Percentiles rank a stretch among this genome's conserved stretches.
phyloP scores from a whole-genome alignment of 2,797 vertebrate genomes.

The Balearica regulorum region DNA sequence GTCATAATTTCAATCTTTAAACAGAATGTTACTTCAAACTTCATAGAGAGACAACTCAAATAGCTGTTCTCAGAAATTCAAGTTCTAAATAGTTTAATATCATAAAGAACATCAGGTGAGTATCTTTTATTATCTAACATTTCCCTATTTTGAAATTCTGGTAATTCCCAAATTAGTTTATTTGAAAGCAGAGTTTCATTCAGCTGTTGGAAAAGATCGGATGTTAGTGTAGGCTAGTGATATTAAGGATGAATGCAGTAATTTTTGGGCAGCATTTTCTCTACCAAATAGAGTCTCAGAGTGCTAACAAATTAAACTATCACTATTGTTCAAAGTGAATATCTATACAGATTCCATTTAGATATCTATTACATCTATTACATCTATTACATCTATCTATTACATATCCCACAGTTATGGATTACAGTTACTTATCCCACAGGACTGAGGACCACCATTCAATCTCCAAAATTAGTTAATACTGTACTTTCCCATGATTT shows the following conservation, averaged over 20 bases:
- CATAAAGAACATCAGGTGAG: neutral
- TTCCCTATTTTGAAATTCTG: neutral
- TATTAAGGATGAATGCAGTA: neutral
- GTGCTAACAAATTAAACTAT: neutral
- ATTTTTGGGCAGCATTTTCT: neutral
- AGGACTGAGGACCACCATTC: neutral
- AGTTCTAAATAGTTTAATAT: neutral
- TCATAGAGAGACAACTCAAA: neutral
- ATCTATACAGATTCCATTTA: neutral
- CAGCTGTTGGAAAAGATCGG: neutral
- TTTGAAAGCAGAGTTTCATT: neutral
- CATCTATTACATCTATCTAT: no score
- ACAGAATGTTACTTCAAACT: neutral
- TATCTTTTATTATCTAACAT: neutral
- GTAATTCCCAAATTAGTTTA: neutral
- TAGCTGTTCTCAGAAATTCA: neutral
- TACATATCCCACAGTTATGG: neutral
- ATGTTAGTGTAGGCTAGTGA: neutral
- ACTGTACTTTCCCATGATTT: neutral
- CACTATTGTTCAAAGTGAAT: neutral
- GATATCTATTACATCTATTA: neutral
- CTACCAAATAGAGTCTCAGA: neutral
- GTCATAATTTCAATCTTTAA: neutral
- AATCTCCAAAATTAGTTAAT: neutral
- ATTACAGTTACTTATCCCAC: neutral